Base-by-base conservation (phyloP, 1,140 invertebrate genomes). In the Calycopis cecrops region DNA sequence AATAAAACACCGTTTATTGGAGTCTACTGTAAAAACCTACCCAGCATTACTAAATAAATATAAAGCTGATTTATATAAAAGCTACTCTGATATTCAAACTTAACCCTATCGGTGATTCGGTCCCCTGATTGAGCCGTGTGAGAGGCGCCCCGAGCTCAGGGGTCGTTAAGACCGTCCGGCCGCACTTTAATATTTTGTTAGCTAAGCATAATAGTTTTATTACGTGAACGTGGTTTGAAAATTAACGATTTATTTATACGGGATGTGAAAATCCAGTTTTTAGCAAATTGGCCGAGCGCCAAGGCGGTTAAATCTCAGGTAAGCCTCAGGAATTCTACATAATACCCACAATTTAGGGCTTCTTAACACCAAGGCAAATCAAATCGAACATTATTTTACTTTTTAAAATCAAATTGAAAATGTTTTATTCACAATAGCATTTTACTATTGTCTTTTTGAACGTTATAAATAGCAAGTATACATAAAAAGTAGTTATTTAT, bases 271-370 rank as follows among this genome's bases (percentile, higher is more conserved):
- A 56, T 62, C 55, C 47, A 62, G 59, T 60, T 62, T 65, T 59
- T 60, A 56, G 59, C 54, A 58, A 38, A 38, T 66, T 66, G 64
- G 64, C 52, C 21, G 34, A 37, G 42, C 57, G 60, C 64, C 64
- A 65, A 56, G 51, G 54, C 54, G 52, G 57, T 56, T 60, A 60
- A 66, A 60, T 42, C 58, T 52, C 60, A 62, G 64, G 64, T 63
- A 63, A 66, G 58, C 58, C 60, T 33, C 40, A 42, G 40, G 14
- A 16, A 37, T 37, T n/a, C 35, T 37, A 42, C 14, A 42, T 42
- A 42, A 42, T 42, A 42, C 40, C 9, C 14, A 42, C 16, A 42
- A 42, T 12, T 42, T 12, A 42, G 16, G 40, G 9, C 16, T n/a
- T 12, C 14, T 40, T 40, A 40, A 12, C 40, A 42, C 40, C 8